Base-by-base conservation (phyloP, 2,888 invertebrate genomes). In the Pterobdella sp. region DNA sequence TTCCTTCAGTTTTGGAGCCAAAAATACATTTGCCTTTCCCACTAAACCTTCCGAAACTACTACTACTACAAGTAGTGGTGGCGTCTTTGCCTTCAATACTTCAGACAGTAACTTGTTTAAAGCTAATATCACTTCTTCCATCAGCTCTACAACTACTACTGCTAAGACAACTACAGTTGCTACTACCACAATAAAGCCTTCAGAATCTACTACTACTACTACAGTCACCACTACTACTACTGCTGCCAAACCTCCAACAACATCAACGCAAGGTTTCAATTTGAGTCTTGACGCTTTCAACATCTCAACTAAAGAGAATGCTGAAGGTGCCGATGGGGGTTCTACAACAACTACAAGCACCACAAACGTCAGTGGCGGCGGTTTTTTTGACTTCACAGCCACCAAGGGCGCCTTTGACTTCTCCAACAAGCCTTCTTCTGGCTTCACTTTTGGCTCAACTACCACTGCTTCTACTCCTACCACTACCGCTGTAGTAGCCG, bases 391-490 rank as follows among this genome's bases (percentile, higher is more conserved):
- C 42, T 42, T 42, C 18, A 18, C 42, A 42, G 42, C 42, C 42
- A 42, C 42, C 7, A 42, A 7, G 42, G 42, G 10, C 3, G 60
- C 60, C n/a, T n/a, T n/a, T n/a, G n/a, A n/a, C n/a, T n/a, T n/a
- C n/a, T n/a, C n/a, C n/a, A n/a, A n/a, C n/a, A n/a, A n/a, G n/a
- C n/a, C n/a, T n/a, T n/a, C n/a, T n/a, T n/a, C n/a, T n/a, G n/a
- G n/a, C 60, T 56, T 56, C 49, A n/a, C 34, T 3, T 60, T 63
- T 63, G 63, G 35, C 26, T 0, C 71, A 60, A 35, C 71, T 1
- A 60, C 63, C 18, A 29, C 71, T 4, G 26, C 35, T 26, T 14
- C 71, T 4, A 34, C 71, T 1, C 14, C 63, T 34, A 56, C 71
- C 7, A 49, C 60, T 63, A 35, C 34, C 1, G 26, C 31, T 52